Base-by-base conservation (phyloP, 2,888 invertebrate species). In the Ferdinandea cuprea region DNA sequence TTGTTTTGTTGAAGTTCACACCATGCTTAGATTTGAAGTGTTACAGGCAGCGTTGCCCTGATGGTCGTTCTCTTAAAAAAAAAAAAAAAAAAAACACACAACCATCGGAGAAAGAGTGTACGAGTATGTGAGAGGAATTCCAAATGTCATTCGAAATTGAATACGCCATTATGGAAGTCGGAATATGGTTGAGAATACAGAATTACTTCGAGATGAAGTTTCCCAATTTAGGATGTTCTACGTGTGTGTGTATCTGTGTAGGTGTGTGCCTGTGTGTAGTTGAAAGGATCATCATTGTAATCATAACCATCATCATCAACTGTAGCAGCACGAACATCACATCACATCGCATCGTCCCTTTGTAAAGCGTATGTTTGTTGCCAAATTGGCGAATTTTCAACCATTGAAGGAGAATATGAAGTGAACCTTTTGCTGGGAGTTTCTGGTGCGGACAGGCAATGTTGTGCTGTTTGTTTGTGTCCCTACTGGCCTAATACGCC, bases 71-170 rank as follows among this genome's bases (percentile, higher is more conserved):
- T 65, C 50, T n/a, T 4, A 17, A 17, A 28, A 42, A 44, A n/a
- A n/a, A n/a, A n/a, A n/a, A n/a, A n/a, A n/a, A n/a, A n/a, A n/a
- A n/a, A n/a, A n/a, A n/a, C n/a, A n/a, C n/a, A n/a, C n/a, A n/a
- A n/a, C n/a, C n/a, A n/a, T n/a, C n/a, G n/a, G n/a, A n/a, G 21
- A 40, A 19, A 50, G 42, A 32, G 50, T 37, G 58, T 32, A 28
- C 13, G 35, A 50, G 28, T 54, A 58, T 77, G 81, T 68, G 81
- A 66, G 76, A 66, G 59, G 81, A 83, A 83, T 83, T 77, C 77
- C 48, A 83, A 83, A 77, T 83, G 66, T 61, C 50, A 77, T 72
- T 83, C 72, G 81, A 83, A 83, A 83, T 83, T 83, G 81, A 83
- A 83, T 83, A 83, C 81, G 35, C 77, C 77, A 76, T 83, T 83